Evolutionary conservation across 2,888 invertebrate species (phyloP), one percentile per base, ranked within the genome.

Genomic region (Lucinisca nassula): DNA sequence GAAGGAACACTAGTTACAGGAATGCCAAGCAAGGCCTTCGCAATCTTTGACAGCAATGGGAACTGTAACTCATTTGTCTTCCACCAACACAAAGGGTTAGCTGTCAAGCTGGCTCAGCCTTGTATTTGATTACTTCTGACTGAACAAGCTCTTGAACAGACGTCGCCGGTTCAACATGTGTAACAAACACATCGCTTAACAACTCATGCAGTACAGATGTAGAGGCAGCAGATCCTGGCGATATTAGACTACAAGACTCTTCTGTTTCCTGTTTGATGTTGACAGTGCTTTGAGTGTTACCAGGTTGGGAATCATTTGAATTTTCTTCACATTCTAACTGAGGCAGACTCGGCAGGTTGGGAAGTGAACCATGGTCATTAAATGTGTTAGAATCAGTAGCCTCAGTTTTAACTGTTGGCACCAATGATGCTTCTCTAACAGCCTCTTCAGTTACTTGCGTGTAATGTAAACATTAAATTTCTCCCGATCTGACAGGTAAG

Each of bases 31-130:
- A 40, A 27, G 24, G 14, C 24, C 24, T 32, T 58, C 0, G 40
- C 17, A 21, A 70, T 12, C 24, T 32, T 38, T 35, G 78, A 12
- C 0, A 74, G 10, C 0, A 30, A 8, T 12, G 77, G 78, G 17
- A 58, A 73, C 27, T 30, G 24, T 2, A 12, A 12, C 0, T 21
- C 17, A 6, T 78, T 51, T 27, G 0, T 3, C 35, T 78, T 83
- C 83, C 83, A 83, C n/a, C 24, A 83, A 14, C 21, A 6, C 21
- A 51, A 83, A 49, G 0, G 83, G 83, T n/a, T 78, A 12, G 0
- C 17, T 35, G 3, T 14, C 24, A 17, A 49, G 35, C 24, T 0
- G 51, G 6, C 8, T 49, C 70, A 0, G 0, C 17, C 35, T 38
- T 83, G 35, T 78, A 83, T n/a, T 0, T 6, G 8, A 32, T 12